phyloP scores from a whole-genome alignment of 2,113 vertebrate genomes.

The Caranx ignobilis region DNA sequence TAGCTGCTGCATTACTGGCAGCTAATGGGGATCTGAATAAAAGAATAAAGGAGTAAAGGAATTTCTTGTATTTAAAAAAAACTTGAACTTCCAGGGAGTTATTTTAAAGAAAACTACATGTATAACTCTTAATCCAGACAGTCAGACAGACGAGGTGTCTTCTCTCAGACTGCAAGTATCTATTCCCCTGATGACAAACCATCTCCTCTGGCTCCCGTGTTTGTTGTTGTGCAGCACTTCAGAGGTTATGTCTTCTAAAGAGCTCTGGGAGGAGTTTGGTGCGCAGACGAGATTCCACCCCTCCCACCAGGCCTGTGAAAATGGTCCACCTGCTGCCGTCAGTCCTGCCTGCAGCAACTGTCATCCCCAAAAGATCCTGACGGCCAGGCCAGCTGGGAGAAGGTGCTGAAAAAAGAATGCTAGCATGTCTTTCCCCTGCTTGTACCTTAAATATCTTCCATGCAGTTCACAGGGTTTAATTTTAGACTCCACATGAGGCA shows the following conservation, averaged over 20 bases:
- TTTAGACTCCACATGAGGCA: constrained; percentile 86
- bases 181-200: not conserved
- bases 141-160: not conserved
- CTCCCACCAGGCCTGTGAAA: constrained; percentile 34
- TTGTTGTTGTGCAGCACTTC: constrained; percentile 50
- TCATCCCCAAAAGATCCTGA: constrained; percentile 90
- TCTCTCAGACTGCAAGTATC: not conserved
- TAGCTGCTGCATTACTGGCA: too few species aligned
- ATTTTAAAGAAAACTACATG: not conserved
- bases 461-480: constrained; percentile 88
- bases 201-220: constrained; percentile 15
- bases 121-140: not conserved
- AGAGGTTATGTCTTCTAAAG: constrained; percentile 39
- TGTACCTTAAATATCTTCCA: constrained; percentile 89
- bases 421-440: constrained; percentile 68
- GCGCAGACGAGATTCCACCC: constrained; percentile 10
- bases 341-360: constrained; percentile 80
- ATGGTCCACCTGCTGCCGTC: constrained; percentile 79
- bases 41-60: too few species aligned
- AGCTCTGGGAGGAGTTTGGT: constrained; percentile 49
- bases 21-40: too few species aligned
- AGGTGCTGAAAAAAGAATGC: constrained; percentile 84
- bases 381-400: constrained; percentile 90
- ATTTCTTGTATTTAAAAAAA: not conserved
- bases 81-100: not conserved